These are phyloP conservation scores for Drosophila affinis DNA, from an alignment of 2,888 invertebrate genomes.

Conservation along the genomic window DNA sequence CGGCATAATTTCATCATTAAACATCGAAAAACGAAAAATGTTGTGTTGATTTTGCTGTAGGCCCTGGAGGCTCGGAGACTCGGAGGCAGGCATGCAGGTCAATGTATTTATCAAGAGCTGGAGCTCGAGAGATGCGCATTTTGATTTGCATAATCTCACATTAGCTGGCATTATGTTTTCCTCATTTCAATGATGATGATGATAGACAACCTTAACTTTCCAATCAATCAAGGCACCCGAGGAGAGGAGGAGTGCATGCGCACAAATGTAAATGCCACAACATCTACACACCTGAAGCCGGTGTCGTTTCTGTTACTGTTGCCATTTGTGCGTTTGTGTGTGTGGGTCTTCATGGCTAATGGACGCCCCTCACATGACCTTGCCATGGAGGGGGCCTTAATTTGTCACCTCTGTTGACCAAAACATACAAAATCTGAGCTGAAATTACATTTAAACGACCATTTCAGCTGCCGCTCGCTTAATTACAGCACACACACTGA, in stretches of 20 bases:
- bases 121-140: constrained; percentile 26
- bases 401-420: constrained; percentile 74
- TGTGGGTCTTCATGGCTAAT: constrained; percentile 71
- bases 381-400: constrained; percentile 60
- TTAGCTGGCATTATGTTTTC: constrained; percentile 64
- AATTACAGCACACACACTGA: constrained; percentile 52
- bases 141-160: constrained; percentile 66
- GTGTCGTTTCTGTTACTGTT: constrained; percentile 25
- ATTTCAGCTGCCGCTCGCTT: constrained; percentile 60
- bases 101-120: constrained; percentile 62
- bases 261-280: constrained; percentile 34
- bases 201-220: constrained; percentile 55
- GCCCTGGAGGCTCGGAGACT: constrained; percentile 14
- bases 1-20: constrained; percentile 41
- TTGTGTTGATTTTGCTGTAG: constrained; percentile 27
- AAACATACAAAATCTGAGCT: constrained; percentile 41
- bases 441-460: constrained; percentile 77
- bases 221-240: constrained; percentile 50
- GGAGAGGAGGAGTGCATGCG: constrained; percentile 3
- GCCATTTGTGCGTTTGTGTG: constrained; percentile 18
- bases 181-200: constrained; percentile 48
- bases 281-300: constrained; percentile 33
- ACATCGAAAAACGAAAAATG: constrained; percentile 10
- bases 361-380: constrained; percentile 78
- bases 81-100: constrained; percentile 55